Evolutionary conservation across 1,140 invertebrate genomes (phyloP), one percentile per base, ranked within the genome.

Genomic region (Anthonomus grandis): DNA sequence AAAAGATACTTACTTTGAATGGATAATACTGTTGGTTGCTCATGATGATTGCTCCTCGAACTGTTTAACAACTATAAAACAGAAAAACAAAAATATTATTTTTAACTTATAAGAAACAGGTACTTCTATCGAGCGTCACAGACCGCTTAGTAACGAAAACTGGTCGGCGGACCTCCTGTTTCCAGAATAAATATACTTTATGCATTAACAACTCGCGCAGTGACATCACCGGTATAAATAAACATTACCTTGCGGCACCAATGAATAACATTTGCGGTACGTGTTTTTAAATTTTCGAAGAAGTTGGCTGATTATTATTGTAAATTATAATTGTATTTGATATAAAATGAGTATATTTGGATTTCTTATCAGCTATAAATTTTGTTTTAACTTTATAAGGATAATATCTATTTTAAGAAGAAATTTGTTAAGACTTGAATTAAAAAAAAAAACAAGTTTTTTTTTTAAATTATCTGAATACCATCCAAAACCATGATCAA

Each of bases 1-100:
- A 59, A 34, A 42, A 48, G 38, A 13, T 15, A 62, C 69, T 70
- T 57, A 71, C 69, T 64, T 71, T 71, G 68, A 71, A 71, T 59
- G 69, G 69, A 38, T 70, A 71, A 64, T 71, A 71, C 60, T 71
- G 69, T 49, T 71, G 69, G 60, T 66, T 67, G 49, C 64, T 69
- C 68, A 70, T 70, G 57, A 34, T 68, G 57, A 44, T 37, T 62
- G 53, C 22, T 59, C 46, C 48, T 57, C 31, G 38, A 17, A 54
- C n/a, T n/a, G n/a, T 48, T 34, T 48, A 59, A 45, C 12, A 23
- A 31, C 57, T 64, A 61, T 47, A 64, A 62, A 46, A 57, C 57
- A 44, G 51, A 62, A 45, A 56, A 34, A 39, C 37, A 59, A 49
- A 48, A 48, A 24, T 24, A 52, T 24, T 25, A 52, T n/a, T 37